A percentile compares a stretch with the other conserved stretches of the same genome.
These are phyloP conservation scores for Spialia ferax DNA, from an alignment of 2,888 invertebrate species.

Conservation along the genomic window DNA sequence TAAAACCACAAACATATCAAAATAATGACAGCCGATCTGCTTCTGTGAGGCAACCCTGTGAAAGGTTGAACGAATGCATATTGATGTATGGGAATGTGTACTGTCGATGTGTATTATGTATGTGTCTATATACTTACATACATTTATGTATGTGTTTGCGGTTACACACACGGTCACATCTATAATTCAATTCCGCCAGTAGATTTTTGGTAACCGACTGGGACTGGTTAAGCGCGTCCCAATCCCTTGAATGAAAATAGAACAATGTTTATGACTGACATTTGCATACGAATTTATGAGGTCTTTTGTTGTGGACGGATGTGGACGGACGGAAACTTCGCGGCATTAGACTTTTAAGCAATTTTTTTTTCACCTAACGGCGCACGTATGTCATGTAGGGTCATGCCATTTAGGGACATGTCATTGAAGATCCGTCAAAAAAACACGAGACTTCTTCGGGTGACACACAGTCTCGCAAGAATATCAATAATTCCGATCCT, in stretches of 20 bases:
- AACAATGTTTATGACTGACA: background rate
- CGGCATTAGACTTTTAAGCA: too few relatives aligned
- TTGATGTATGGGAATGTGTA: background rate
- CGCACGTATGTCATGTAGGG: too few relatives aligned
- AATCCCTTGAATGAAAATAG: constrained; percentile 14
- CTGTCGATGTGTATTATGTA: background rate
- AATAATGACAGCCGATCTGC: too few relatives aligned
- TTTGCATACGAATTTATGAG: background rate
- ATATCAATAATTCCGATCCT: too few relatives aligned
- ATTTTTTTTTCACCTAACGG: too few relatives aligned
- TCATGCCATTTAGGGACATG: too few relatives aligned
- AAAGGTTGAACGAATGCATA: background rate
- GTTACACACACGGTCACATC: constrained; percentile 25
- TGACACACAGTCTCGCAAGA: too few relatives aligned
- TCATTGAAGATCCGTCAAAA: too few relatives aligned
- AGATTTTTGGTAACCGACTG: constrained; percentile 18
- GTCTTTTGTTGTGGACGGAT: background rate
- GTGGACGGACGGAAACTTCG: too few relatives aligned
- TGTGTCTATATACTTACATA: too few relatives aligned
- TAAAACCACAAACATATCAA: too few relatives aligned
- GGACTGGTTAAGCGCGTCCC: constrained; percentile 11
- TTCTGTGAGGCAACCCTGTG: background rate
- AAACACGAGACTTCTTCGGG: too few relatives aligned
- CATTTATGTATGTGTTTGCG: background rate
- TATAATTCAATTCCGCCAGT: constrained; percentile 23